Evolutionary conservation across 2,797 vertebrate species (phyloP).

Genomic region (Myioborus melanocephalus): DNA sequence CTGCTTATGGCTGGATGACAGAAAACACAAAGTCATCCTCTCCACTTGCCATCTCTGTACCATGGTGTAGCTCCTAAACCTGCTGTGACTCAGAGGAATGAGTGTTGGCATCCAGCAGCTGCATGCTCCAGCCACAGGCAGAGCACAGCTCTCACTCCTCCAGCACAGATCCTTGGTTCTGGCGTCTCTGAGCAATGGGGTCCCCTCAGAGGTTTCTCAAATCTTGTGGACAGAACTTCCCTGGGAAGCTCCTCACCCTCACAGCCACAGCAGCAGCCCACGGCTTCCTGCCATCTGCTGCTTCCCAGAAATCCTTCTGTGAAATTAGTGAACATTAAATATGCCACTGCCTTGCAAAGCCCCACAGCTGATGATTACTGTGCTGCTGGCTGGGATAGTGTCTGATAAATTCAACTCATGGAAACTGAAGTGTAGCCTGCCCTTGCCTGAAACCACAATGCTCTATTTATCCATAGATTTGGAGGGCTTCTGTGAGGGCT

Average conservation of each 20-base stretch:
- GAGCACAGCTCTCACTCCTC: background rate
- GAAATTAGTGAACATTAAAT: background rate
- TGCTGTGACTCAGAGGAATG: background rate
- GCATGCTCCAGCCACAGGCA: background rate
- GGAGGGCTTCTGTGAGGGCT: background rate
- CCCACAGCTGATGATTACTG: background rate
- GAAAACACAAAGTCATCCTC: background rate
- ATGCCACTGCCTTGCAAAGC: background rate
- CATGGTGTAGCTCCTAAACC: background rate
- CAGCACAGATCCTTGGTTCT: background rate
- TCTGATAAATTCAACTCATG: background rate
- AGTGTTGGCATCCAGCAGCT: background rate
- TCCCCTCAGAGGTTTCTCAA: background rate
- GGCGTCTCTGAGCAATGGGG: background rate
- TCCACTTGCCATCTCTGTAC: background rate
- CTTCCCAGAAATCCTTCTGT: background rate
- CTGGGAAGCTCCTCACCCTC: background rate
- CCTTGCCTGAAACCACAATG: background rate
- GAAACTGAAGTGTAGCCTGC: background rate
- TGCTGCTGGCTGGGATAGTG: background rate
- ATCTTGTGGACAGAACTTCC: background rate
- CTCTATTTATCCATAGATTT: background rate
- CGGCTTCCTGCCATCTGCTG: background rate
- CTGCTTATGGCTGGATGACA: background rate
- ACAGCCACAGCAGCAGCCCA: background rate